phyloP scores from a whole-genome alignment of 2,113 vertebrate genomes.

The Actenoides hombroni region DNA sequence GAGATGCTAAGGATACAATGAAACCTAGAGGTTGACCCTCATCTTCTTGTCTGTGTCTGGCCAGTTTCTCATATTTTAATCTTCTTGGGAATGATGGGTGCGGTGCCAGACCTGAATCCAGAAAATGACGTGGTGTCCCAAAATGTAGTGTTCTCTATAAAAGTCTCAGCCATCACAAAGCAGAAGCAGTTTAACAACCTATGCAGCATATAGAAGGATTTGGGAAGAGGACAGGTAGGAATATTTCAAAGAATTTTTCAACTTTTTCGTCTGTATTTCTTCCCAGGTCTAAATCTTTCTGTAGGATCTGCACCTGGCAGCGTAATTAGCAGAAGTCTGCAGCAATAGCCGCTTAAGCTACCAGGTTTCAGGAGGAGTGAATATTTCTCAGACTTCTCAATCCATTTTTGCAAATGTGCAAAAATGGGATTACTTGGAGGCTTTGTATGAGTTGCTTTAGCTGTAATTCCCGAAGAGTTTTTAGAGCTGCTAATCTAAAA shows the following conservation, averaged over 20 bases:
- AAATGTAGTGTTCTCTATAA: not conserved
- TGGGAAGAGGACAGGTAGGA: not conserved
- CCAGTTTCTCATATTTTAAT: not conserved
- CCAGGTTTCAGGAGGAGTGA: not conserved
- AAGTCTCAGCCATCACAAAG: not conserved
- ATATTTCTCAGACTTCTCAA: not conserved
- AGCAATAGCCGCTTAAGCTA: slow-evolving; percentile 17
- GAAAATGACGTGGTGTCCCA: not conserved
- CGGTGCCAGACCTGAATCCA: not conserved
- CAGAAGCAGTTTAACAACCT: not conserved
- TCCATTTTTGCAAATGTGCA: slow-evolving; percentile 38
- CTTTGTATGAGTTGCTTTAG: slow-evolving; percentile 17
- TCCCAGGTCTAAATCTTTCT: not conserved
- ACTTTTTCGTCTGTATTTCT: not conserved
- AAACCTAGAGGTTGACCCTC: not conserved
- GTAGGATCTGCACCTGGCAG: not conserved
- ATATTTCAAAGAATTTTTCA: not conserved
- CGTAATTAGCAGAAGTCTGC: slow-evolving; percentile 10
- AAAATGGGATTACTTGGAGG: slow-evolving; percentile 56
- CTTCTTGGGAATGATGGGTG: not conserved
- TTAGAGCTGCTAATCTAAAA: slow-evolving; percentile 43
- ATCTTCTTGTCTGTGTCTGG: not conserved
- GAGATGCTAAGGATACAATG: fast-evolving
- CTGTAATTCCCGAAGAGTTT: slow-evolving; percentile 13
- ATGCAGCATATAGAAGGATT: not conserved